phyloP scores from a whole-genome alignment of 2,888 invertebrate species.

The Scelioninae gen. 1 region DNA sequence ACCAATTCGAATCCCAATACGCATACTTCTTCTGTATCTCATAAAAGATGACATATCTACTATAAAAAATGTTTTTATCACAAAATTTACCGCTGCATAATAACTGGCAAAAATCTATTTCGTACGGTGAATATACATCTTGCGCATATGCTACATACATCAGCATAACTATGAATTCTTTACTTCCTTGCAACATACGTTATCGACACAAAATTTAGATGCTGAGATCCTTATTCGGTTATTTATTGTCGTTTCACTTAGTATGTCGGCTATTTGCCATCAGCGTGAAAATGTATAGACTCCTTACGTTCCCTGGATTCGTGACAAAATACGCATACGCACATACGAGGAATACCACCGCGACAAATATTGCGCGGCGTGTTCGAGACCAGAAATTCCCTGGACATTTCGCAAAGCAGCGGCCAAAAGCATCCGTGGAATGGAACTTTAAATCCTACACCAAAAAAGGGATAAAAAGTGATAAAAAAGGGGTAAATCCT shows the following conservation, averaged over 20 bases:
- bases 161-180: conserved; percentile 28
- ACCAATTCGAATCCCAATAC: too few relatives aligned
- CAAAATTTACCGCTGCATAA: too few relatives aligned
- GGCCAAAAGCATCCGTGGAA: conserved; percentile 38
- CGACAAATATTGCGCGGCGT: conserved; percentile 43
- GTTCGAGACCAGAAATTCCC: conserved; percentile 24
- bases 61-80: too few relatives aligned
- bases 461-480: conserved; percentile 43
- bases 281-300: conserved; percentile 48
- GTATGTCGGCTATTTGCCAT: conserved; percentile 64
- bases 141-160: conserved; percentile 4
- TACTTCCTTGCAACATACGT: background rate
- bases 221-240: conserved; percentile 43
- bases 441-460: conserved; percentile 40
- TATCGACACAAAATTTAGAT: conserved; percentile 45
- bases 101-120: too few relatives aligned
- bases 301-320: conserved; percentile 41
- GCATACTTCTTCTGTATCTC: too few relatives aligned
- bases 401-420: conserved; percentile 19
- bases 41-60: too few relatives aligned
- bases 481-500: conserved; percentile 32
- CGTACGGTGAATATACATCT: background rate
- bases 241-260: conserved; percentile 50
- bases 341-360: conserved; percentile 42
- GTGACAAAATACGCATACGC: conserved; percentile 44